Conservation (phyloP, 2,113 vertebrate genomes). For the Hippocampus zosterae region DNA sequence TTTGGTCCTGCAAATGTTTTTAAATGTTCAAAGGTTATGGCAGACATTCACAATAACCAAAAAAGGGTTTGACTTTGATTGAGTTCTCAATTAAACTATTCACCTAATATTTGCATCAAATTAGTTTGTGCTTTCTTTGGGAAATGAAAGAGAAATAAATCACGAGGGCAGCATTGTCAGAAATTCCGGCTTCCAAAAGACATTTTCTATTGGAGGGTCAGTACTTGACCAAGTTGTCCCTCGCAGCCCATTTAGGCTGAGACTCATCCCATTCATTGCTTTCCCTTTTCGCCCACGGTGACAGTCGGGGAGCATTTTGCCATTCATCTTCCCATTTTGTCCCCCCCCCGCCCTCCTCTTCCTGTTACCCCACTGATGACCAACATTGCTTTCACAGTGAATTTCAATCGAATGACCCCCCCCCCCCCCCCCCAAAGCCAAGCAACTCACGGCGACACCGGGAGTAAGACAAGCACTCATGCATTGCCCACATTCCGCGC, state of each 20-base stretch:
- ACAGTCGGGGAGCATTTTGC: slow-evolving; percentile 5
- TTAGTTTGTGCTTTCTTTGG: too few species aligned
- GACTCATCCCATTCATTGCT: neutral
- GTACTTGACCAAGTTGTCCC: neutral
- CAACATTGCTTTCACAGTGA: slow-evolving; percentile 60
- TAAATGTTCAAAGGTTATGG: slow-evolving; percentile 6
- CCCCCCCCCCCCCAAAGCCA: slow-evolving; percentile 53
- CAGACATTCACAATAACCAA: neutral
- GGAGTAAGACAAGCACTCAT: slow-evolving; percentile 24
- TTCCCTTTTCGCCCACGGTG: slow-evolving; percentile 7
- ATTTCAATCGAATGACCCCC: slow-evolving; percentile 66
- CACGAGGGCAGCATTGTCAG: neutral
- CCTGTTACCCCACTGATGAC: slow-evolving; percentile 44
- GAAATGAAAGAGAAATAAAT: too few species aligned
- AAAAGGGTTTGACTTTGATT: slow-evolving; percentile 2
- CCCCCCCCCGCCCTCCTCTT: slow-evolving; percentile 9
- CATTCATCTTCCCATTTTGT: slow-evolving; percentile 28
- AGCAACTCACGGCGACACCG: slow-evolving; percentile 46
- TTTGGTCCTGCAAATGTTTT: slow-evolving; percentile 5
- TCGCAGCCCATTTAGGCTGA: too few species aligned
- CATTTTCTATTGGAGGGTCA: neutral
- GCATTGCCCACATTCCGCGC: slow-evolving; percentile 19
- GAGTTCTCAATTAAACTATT: slow-evolving; percentile 27
- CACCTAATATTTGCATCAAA: neutral
- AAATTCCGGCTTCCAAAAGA: neutral